phyloP scores from a whole-genome alignment of 1,140 invertebrate species.

The Lithobius niger region DNA sequence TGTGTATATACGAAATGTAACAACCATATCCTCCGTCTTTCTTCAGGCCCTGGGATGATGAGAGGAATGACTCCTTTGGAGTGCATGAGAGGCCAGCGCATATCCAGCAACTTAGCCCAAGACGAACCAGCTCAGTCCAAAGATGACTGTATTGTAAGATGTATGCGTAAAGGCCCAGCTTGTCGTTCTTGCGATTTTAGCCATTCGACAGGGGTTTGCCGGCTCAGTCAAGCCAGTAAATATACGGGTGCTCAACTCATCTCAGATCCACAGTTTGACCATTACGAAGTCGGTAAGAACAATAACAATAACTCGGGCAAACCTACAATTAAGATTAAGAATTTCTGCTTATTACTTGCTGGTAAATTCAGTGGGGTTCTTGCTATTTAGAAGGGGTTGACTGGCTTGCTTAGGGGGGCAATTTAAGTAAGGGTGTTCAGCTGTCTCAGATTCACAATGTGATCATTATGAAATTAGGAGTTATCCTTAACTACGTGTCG shows the following conservation, averaged over 20 bases:
- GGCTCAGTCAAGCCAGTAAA: slow-evolving; percentile 70
- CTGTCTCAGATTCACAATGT: no score
- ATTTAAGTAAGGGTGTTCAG: no score
- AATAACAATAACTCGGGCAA: no score
- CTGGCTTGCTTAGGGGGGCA: no score
- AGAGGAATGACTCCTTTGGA: slow-evolving; percentile 2
- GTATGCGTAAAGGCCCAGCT: slow-evolving; percentile 65
- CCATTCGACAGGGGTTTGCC: slow-evolving; percentile 63
- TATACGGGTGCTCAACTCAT: slow-evolving; percentile 67
- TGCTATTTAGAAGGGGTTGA: no score
- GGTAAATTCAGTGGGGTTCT: no score
- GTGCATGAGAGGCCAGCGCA: background rate
- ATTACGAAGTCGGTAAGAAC: slow-evolving; percentile 47
- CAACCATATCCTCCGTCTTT: slow-evolving; percentile 64
- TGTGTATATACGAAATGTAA: slow-evolving; percentile 55
- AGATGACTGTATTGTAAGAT: slow-evolving; percentile 70
- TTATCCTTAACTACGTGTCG: no score
- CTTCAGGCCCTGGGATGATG: slow-evolving; percentile 36
- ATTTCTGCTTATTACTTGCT: no score
- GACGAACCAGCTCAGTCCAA: background rate
- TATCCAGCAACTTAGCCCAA: background rate
- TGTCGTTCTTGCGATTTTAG: slow-evolving; percentile 77
- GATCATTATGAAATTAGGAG: no score
- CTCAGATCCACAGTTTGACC: slow-evolving; percentile 78
- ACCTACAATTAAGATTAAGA: no score